A percentile compares a stretch with the other conserved stretches of the same genome.
Conservation (phyloP, 2,113 vertebrate species). For the Urocitellus parryii region DNA sequence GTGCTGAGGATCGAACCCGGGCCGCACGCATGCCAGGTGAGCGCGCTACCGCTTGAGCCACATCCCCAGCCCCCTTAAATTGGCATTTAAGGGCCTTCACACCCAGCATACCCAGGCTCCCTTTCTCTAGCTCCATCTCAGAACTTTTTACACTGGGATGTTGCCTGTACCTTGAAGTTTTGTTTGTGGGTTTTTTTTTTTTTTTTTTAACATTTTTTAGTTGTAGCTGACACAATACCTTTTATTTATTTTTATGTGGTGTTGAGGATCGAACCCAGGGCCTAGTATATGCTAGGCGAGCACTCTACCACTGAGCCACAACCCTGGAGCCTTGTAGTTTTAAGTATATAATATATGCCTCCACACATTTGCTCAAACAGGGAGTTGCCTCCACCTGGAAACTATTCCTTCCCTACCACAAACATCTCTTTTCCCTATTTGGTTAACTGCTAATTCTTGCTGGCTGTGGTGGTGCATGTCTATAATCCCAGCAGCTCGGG, state of each 20-base stretch:
- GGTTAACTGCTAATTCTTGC: neutral
- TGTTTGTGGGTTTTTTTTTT: too few species aligned
- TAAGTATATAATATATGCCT: neutral
- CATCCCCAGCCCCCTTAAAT: neutral
- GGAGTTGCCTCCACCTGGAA: neutral
- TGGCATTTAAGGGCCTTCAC: neutral
- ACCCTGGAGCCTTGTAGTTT: neutral
- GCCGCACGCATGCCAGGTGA: too few species aligned
- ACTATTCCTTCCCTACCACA: neutral
- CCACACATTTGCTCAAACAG: neutral
- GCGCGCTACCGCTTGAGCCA: too few species aligned
- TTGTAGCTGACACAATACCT: too few species aligned
- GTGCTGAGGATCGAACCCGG: too few species aligned
- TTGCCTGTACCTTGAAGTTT: neutral
- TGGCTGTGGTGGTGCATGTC: too few species aligned
- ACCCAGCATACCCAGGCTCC: neutral
- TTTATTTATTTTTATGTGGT: too few species aligned
- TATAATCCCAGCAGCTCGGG: too few species aligned
- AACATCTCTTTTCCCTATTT: neutral
- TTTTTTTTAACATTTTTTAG: too few species aligned
- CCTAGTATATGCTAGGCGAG: too few species aligned
- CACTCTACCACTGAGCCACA: too few species aligned
- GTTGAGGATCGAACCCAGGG: too few species aligned
- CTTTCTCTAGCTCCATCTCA: neutral
- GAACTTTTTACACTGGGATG: neutral